Base-by-base conservation (phyloP, 2,797 vertebrate genomes). In the Loriculus beryllinus region DNA sequence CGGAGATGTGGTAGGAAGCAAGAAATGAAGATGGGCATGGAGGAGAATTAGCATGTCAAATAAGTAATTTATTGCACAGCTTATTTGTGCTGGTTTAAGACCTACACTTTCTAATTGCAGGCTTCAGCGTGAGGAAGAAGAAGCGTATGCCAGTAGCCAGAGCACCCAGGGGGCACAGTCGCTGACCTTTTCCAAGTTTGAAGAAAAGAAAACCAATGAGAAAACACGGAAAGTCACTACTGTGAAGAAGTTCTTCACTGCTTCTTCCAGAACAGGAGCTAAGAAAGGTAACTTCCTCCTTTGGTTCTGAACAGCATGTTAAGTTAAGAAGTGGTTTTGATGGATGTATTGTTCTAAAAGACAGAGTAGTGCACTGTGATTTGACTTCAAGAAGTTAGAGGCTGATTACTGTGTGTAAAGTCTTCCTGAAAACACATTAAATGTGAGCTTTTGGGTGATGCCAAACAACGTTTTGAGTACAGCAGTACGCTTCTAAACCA, bases 121-220 rank as follows among this genome's bases (percentile, higher is more conserved):
- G 96, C 97, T 99, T 63, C 99, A 99, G 94, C 98, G 99, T n/a
- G 99, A 99, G 91, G 99, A 99, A 88, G 99, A 99, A 57, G 99
- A 99, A 15, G 99, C 99, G 0, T 99, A 98, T 68, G 99, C 99
- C 96, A 99, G 98, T 75, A 99, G 98, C 72, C 99, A 99, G 35
- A 98, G 98, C 64, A 96, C 96, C 35, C 98, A 98, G 28, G 97
- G 98, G 7, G 98, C 98, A 7, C 98, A 98, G 29, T 98, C 99
- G 4, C 97, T 98, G 37, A 98, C 99, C 16, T 99, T 99, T 92
- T 99, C 99, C 60, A 99, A 99, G 95, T 99, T 99, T 67, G 99
- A 99, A 96, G 99, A 99, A 96, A 99, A 99, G 98, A 99, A 99
- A 95, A 99, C 99, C 88, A 99, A 99, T 3, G 99, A 99, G 97